phyloP scores from a whole-genome alignment of 2,113 vertebrate genomes.

The Embiotoca jacksoni region DNA sequence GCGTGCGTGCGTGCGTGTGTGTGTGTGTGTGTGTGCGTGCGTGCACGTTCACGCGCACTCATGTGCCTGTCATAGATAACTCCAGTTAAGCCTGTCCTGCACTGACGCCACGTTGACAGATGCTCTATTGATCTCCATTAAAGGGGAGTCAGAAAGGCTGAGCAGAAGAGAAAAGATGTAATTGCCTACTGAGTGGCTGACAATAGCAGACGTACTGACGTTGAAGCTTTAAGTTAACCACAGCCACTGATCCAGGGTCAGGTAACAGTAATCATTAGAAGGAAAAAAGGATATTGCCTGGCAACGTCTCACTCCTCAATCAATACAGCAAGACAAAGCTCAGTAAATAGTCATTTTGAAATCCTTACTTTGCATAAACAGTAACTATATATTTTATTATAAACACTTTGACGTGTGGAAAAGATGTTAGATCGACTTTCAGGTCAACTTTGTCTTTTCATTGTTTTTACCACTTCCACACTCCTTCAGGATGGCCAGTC shows the following conservation, averaged over 20 bases:
- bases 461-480: neutral
- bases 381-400: neutral
- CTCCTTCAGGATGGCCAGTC: slow-evolving; percentile 93
- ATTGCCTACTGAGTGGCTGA: slow-evolving; percentile 78
- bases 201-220: slow-evolving; percentile 69
- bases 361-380: slow-evolving; percentile 33
- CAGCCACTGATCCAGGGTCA: slow-evolving; percentile 73
- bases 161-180: slow-evolving; percentile 78
- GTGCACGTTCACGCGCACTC: neutral
- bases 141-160: slow-evolving; percentile 80
- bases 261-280: slow-evolving; percentile 78
- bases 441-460: neutral
- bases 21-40: neutral
- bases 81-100: slow-evolving; percentile 69
- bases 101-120: slow-evolving; percentile 79
- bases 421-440: slow-evolving; percentile 2
- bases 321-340: slow-evolving; percentile 41
- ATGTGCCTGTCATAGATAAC: slow-evolving; percentile 70
- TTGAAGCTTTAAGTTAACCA: slow-evolving; percentile 72
- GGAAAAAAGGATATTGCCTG: slow-evolving; percentile 53
- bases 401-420: slow-evolving; percentile 1
- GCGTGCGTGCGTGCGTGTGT: slow-evolving; percentile 4
- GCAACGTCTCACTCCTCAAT: slow-evolving; percentile 48
- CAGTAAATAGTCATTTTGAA: slow-evolving; percentile 45
- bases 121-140: slow-evolving; percentile 84